Evolutionary conservation across 2,113 vertebrate species (phyloP), one percentile per base, ranked within the genome.

Genomic region (Natator depressus): DNA sequence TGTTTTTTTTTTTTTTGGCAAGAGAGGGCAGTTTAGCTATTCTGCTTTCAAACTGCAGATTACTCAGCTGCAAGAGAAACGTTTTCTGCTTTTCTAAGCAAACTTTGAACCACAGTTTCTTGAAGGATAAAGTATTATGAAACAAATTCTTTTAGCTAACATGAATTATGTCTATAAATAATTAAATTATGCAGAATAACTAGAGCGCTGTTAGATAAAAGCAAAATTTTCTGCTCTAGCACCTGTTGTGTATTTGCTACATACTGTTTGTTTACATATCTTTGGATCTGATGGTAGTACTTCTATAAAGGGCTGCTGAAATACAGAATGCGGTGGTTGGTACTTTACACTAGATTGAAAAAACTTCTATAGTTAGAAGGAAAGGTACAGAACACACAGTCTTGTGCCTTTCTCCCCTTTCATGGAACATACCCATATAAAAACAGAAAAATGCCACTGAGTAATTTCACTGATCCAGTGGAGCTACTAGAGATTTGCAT

Each of bases 241-340:
- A 72, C 42, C 53, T 17, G 3, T 7, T 35, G 51, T 72, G 16
- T 75, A 42, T 82, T 85, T 83, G 47, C 0, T 5, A 75, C 50
- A 49, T 31, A n/a, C 24, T 50, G 19, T 59, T 85, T 65, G n/a
- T 88, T 84, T 85, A 55, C 47, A 47, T 47, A 76, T 29, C 54
- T 87, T 3, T 1, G 62, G 42, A 47, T 17, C 27, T 72, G 75
- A 69, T 20, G 5, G 38, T 25, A 25, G 42, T 80, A 53, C 19
- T 50, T 72, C 80, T 81, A 50, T 7, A 31, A 51, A 47, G 0
- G 0, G n/a, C 62, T 54, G 80, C 55, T 20, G 80, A 79, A 0
- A 0, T 79, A 55, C 1, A 0, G 35, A 50, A 50, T 76, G 27
- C 38, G 35, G 35, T 0, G 1, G 3, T 38, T 19, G 10, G 47